A percentile compares a stretch with the other conserved stretches of the same genome.
These are phyloP conservation scores for Pelobates cultripes DNA, from an alignment of 2,797 vertebrate species.

Conservation along the genomic window DNA sequence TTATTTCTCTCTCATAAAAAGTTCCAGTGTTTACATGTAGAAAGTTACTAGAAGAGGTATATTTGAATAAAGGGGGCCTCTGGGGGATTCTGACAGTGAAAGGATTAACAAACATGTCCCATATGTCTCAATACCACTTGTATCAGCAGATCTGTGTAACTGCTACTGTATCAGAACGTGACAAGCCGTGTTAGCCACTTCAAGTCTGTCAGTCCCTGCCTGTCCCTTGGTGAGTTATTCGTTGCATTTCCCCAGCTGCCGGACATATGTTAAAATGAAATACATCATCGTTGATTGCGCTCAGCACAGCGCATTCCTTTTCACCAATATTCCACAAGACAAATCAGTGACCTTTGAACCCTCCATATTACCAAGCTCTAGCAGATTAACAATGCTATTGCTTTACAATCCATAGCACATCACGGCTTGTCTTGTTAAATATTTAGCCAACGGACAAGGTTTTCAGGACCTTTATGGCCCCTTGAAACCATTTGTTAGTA, in stretches of 20 bases:
- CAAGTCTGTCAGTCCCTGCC: not conserved
- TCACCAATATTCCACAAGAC: not conserved
- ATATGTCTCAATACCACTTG: not conserved
- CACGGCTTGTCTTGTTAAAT: too few species aligned
- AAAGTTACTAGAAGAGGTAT: not conserved
- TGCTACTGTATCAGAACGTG: not conserved
- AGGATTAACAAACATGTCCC: not conserved
- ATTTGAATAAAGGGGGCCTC: not conserved
- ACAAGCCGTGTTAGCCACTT: not conserved
- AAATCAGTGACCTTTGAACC: too few species aligned
- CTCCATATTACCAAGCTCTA: too few species aligned
- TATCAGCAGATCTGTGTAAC: slow-evolving; percentile 1
- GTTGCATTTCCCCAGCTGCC: not conserved
- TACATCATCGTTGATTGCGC: not conserved
- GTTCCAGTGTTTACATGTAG: too few species aligned
- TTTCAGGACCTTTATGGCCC: too few species aligned
- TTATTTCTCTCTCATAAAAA: too few species aligned
- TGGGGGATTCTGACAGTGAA: not conserved
- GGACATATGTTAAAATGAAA: not conserved
- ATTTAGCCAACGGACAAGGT: too few species aligned
- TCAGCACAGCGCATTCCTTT: not conserved
- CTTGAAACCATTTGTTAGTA: too few species aligned
- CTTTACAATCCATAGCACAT: too few species aligned
- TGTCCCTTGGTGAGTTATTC: not conserved
- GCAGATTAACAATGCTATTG: too few species aligned